Base-by-base conservation (phyloP, 2,888 invertebrate genomes). In the Pyrocoelia pectoralis region DNA sequence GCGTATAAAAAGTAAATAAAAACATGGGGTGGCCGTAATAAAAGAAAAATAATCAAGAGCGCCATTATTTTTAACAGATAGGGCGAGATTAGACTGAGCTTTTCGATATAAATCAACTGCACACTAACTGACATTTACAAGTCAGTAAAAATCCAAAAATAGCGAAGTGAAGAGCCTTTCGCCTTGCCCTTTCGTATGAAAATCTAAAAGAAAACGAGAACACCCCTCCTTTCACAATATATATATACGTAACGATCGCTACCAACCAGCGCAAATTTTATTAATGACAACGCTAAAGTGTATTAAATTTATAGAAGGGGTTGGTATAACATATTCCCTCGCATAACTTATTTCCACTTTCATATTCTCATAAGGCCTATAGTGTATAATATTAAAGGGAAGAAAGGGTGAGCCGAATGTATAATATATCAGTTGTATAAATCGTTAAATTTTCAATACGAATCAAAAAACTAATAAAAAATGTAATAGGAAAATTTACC, bases 301-400 rank as follows among this genome's bases (percentile, higher is more conserved):
- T 46, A 46, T 46, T 46, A 46, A 46, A 46, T 46, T 46, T 46
- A 46, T 46, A 46, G 46, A 46, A 46, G 46, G 46, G 46, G 46
- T 46, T 46, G 46, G 17, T 10, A 17, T 17, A 46, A 46, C 46
- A 46, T 46, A 46, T 46, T 46, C 46, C 17, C 46, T 46, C 46
- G 46, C 46, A 46, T 46, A 46, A 46, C 46, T 46, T 46, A 46
- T 46, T 46, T 18, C 17, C 15, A 46, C 46, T 46, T 46, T 46
- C 46, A 17, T 46, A 46, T 46, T 46, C 46, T 46, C 46, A 17
- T 17, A 46, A 46, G 46, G 17, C 46, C 46, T 10, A 46, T 46
- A 46, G 17, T 46, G 10, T 17, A 46, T 33, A 33, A 33, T 33
- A 33, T 33, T 33, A 33, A 33, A 33, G 33, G 33, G n/a, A 33